Percentiles rank a stretch among this genome's conserved stretches.
Conservation (phyloP, 2,797 vertebrate species). For the Sebastes miniatus region DNA sequence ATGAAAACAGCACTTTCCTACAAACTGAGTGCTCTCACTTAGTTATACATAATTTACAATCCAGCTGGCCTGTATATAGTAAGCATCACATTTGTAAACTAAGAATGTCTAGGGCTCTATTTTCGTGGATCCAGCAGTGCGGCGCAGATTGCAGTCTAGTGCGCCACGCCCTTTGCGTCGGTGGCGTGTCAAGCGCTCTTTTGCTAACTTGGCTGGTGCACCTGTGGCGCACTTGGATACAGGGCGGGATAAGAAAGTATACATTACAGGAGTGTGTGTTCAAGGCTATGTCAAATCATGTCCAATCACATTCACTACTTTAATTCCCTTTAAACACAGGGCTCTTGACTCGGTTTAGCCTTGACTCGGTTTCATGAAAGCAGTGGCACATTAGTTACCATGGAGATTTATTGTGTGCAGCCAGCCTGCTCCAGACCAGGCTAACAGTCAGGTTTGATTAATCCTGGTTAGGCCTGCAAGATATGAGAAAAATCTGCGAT, state of each 20-base stretch:
- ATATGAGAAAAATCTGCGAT: no score
- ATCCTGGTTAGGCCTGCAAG: accelerated
- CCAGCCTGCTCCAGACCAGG: no score
- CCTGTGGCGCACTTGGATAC: background rate
- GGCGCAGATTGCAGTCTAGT: background rate
- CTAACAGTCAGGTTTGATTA: no score
- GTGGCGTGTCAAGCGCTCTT: background rate
- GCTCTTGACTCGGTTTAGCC: background rate
- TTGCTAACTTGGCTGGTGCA: background rate
- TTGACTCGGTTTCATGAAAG: background rate
- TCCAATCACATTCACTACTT: background rate
- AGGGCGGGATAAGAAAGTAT: background rate
- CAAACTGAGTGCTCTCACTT: background rate
- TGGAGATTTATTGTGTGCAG: background rate
- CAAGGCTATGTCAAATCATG: background rate
- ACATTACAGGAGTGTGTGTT: no score
- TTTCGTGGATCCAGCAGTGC: background rate
- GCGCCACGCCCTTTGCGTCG: background rate
- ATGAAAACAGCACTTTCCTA: background rate
- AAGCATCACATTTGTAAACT: background rate
- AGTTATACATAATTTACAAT: background rate
- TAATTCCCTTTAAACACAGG: background rate
- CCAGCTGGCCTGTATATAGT: background rate
- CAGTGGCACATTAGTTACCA: background rate
- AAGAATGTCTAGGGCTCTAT: background rate